phyloP scores from a whole-genome alignment of 1,140 invertebrate species.

The Eciton burchellii region DNA sequence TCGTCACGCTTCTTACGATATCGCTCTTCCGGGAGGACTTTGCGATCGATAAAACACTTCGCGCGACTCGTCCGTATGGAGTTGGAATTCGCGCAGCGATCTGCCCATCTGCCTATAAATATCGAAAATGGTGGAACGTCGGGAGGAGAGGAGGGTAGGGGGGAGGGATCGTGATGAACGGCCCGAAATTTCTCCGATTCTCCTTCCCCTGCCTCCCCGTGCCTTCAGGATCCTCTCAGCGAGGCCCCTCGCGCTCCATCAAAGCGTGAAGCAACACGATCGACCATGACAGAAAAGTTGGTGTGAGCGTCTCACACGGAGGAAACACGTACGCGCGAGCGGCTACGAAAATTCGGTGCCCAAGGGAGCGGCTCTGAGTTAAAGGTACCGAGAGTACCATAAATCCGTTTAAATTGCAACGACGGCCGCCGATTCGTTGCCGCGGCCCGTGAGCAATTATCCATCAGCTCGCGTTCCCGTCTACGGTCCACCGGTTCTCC shows the following conservation, averaged over 20 bases:
- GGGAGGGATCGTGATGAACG: conserved; percentile 65
- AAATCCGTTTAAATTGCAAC: conserved; percentile 79
- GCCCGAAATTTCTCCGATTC: conserved; percentile 55
- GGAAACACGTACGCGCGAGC: conserved; percentile 11
- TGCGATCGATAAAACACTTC: conserved; percentile 35
- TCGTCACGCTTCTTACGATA: conserved; percentile 35
- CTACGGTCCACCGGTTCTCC: conserved; percentile 16
- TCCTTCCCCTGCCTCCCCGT: background rate
- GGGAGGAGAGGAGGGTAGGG: too few species aligned
- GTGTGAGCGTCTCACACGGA: conserved; percentile 41
- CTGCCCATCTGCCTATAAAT: conserved; percentile 49
- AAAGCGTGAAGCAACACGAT: conserved; percentile 67
- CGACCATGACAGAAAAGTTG: conserved; percentile 68
- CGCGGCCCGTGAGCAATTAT: conserved; percentile 65
- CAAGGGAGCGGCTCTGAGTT: conserved; percentile 70
- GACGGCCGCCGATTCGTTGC: conserved; percentile 73
- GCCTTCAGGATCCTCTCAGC: conserved; percentile 9
- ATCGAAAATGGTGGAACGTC: conserved; percentile 49
- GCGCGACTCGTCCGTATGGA: conserved; percentile 33
- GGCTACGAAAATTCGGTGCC: conserved; percentile 65
- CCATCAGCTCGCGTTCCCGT: conserved; percentile 52
- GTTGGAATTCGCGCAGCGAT: conserved; percentile 31
- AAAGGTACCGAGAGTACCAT: conserved; percentile 72
- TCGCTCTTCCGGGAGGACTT: conserved; percentile 38
- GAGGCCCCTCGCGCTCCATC: conserved; percentile 4